These are phyloP conservation scores for Leptobrachium ailaonicum DNA, from an alignment of 2,113 vertebrate genomes.

Conservation along the genomic window DNA sequence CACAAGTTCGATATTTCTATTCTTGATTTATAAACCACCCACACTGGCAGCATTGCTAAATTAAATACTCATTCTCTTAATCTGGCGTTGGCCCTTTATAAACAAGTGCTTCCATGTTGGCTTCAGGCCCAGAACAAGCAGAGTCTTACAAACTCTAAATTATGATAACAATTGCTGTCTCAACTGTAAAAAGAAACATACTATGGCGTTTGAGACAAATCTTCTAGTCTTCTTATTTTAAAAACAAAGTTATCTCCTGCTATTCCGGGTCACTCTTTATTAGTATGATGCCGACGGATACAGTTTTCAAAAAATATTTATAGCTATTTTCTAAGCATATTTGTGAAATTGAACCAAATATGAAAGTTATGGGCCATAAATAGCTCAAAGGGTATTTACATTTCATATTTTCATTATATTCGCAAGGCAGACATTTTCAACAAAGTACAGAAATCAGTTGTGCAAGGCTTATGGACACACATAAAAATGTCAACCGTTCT, in stretches of 20 bases:
- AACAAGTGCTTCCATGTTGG: constrained; percentile 26
- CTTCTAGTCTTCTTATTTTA: not conserved
- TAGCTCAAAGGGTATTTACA: too few species aligned
- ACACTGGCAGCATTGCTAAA: constrained; percentile 18
- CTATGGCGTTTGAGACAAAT: not conserved
- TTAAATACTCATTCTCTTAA: not conserved
- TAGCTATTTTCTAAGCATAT: too few species aligned
- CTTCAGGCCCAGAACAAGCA: not conserved
- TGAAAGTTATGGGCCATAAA: too few species aligned
- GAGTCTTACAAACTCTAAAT: constrained; percentile 10
- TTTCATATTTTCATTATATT: too few species aligned
- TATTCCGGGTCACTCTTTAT: not conserved
- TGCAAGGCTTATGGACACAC: too few species aligned
- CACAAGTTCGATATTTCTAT: constrained; percentile 17
- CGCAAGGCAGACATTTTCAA: too few species aligned
- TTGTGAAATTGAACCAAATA: too few species aligned
- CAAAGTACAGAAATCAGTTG: too few species aligned
- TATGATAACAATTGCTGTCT: constrained; percentile 21
- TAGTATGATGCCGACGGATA: too few species aligned
- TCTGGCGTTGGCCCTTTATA: constrained; percentile 27
- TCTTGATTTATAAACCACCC: constrained; percentile 25
- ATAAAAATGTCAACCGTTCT: too few species aligned
- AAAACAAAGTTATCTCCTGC: not conserved
- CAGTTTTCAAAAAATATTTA: too few species aligned
- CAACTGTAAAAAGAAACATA: not conserved